Percentiles rank a stretch among this genome's conserved stretches.
Evolutionary conservation across 2,888 invertebrate genomes (phyloP).

Genomic region (Buathra laborator): DNA sequence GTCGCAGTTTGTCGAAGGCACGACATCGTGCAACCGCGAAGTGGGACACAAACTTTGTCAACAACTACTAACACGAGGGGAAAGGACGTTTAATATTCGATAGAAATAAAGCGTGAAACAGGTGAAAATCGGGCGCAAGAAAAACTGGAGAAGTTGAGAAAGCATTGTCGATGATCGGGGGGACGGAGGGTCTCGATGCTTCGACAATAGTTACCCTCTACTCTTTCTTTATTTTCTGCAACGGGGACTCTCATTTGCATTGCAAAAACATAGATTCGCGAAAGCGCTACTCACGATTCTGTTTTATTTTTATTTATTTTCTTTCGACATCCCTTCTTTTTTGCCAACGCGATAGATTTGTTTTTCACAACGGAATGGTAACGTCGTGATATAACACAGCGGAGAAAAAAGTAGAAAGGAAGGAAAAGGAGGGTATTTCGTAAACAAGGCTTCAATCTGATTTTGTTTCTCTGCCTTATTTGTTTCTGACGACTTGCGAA

Average conservation of each 20-base stretch:
- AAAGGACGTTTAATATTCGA: constrained; percentile 21
- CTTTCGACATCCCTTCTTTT: not conserved
- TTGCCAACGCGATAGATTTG: constrained; percentile 29
- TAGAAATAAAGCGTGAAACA: constrained; percentile 7
- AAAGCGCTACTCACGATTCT: not conserved
- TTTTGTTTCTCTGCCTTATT: constrained; percentile 13
- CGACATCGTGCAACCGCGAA: constrained; percentile 1
- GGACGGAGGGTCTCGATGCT: not conserved
- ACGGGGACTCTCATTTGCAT: constrained; percentile 25
- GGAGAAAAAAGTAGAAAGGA: not conserved
- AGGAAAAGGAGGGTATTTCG: constrained; percentile 2
- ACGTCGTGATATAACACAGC: not conserved
- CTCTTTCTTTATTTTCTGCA: not conserved
- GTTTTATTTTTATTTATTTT: not conserved
- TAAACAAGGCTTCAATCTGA: constrained; percentile 21
- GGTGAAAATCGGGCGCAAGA: constrained; percentile 1
- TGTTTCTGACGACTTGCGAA: not conserved
- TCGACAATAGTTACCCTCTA: constrained; percentile 15
- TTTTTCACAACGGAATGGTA: constrained; percentile 25
- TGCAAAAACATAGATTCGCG: constrained; percentile 14
- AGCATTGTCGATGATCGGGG: constrained; percentile 9
- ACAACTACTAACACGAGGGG: not conserved
- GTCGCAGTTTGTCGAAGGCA: not conserved
- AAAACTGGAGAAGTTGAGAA: constrained; percentile 39
- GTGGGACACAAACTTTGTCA: constrained; percentile 20